Conservation (phyloP, 2,888 invertebrate species). For the Morpho achilles region DNA sequence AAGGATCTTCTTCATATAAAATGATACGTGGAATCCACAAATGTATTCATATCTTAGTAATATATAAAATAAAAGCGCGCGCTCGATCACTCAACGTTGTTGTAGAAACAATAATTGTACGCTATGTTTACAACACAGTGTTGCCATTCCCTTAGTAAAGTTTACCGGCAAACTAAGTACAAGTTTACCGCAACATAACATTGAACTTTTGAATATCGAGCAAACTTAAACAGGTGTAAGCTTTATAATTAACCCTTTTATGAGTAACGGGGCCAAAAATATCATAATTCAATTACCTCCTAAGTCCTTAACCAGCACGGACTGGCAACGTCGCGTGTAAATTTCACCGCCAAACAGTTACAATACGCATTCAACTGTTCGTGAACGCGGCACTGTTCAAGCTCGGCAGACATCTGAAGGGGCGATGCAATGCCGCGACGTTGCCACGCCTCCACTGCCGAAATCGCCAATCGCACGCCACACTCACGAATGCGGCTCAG, state of each 20-base stretch:
- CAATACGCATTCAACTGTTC: slow-evolving; percentile 74
- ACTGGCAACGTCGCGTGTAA: slow-evolving; percentile 61
- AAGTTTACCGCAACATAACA: background rate
- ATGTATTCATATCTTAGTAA: no score
- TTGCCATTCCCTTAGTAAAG: background rate
- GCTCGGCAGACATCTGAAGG: slow-evolving; percentile 58
- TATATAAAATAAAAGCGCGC: no score
- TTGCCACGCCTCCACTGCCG: slow-evolving; percentile 56
- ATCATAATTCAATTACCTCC: slow-evolving; percentile 58
- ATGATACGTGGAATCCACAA: no score
- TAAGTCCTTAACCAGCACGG: slow-evolving; percentile 46
- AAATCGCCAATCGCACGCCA: slow-evolving; percentile 47
- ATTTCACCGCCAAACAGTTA: slow-evolving; percentile 60
- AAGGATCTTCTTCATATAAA: no score
- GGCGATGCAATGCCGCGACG: slow-evolving; percentile 47
- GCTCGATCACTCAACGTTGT: no score
- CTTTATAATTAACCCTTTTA: slow-evolving; percentile 17
- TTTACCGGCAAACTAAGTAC: background rate
- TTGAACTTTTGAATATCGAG: slow-evolving; percentile 1
- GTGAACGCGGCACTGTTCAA: slow-evolving; percentile 63
- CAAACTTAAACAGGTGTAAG: slow-evolving; percentile 20
- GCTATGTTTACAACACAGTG: no score
- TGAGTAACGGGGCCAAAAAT: slow-evolving; percentile 28
- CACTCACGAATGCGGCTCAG: slow-evolving; percentile 38
- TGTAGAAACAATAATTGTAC: no score